Evolutionary conservation across 2,888 invertebrate genomes (phyloP).

Genomic region (Plusia festucae): DNA sequence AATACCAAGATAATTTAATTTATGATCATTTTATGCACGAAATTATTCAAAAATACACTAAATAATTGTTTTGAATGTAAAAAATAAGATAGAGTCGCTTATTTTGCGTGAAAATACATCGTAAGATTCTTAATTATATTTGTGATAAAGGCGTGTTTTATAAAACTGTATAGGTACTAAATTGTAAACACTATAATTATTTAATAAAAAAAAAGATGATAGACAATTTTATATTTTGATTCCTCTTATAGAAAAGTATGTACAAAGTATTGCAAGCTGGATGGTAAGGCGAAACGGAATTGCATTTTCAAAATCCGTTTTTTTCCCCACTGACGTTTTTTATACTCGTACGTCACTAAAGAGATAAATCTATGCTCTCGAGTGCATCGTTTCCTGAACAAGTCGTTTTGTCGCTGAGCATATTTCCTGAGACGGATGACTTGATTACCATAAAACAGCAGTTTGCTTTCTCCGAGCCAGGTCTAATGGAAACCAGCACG

Average conservation of each 20-base stretch:
- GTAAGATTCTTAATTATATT: slow-evolving; percentile 1
- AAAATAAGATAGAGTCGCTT: not conserved
- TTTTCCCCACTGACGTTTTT: slow-evolving; percentile 50
- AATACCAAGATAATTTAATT: slow-evolving; percentile 27
- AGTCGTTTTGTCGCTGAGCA: slow-evolving; percentile 86
- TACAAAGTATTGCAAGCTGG: not conserved
- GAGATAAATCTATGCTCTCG: slow-evolving; percentile 75
- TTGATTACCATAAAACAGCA: slow-evolving; percentile 86
- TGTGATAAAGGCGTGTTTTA: not conserved
- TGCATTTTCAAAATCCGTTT: not conserved
- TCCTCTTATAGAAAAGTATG: not conserved
- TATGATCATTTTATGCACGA: slow-evolving; percentile 40
- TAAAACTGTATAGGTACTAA: not conserved
- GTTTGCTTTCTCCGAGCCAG: slow-evolving; percentile 76
- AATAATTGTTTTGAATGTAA: not conserved
- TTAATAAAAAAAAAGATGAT: not conserved
- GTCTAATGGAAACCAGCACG: slow-evolving; percentile 72
- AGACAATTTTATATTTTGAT: no score
- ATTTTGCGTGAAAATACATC: not conserved
- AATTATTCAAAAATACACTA: not conserved
- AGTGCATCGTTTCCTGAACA: slow-evolving; percentile 85
- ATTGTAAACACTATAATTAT: not conserved
- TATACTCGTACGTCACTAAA: slow-evolving; percentile 58
- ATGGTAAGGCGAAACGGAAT: not conserved
- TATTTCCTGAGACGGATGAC: slow-evolving; percentile 80